phyloP scores from a whole-genome alignment of 2,113 vertebrate genomes.

The Sylvicapra grimmia region DNA sequence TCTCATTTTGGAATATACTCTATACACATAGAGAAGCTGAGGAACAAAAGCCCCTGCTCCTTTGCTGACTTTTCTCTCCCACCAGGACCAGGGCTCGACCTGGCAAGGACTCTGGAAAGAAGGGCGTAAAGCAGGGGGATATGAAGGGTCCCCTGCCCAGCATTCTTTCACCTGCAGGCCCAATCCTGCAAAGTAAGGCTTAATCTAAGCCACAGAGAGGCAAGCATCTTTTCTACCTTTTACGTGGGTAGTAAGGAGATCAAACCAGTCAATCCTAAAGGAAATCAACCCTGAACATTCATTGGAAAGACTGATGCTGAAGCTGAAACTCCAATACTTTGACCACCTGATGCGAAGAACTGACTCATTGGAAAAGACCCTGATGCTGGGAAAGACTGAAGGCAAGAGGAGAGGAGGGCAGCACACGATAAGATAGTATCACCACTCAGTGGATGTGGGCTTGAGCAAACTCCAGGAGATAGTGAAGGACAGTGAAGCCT shows the following conservation, averaged over 20 bases:
- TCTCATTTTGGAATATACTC: background rate
- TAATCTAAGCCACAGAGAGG: background rate
- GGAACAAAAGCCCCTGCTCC: background rate
- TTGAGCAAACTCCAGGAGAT: background rate
- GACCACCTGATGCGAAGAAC: background rate
- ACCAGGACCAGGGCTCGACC: too few species aligned
- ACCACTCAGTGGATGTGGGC: background rate
- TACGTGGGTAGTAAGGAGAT: background rate
- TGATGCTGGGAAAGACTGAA: background rate
- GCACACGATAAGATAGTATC: background rate
- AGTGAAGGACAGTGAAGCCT: background rate
- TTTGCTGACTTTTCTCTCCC: background rate
- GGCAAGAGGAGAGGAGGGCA: background rate
- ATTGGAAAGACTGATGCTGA: background rate
- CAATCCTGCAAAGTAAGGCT: background rate
- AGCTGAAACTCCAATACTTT: background rate
- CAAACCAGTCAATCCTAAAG: background rate
- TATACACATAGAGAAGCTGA: background rate
- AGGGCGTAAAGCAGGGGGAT: fast-evolving
- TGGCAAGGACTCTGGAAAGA: background rate
- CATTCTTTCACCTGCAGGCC: background rate
- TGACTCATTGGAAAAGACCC: background rate
- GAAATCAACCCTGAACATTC: background rate
- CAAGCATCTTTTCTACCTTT: background rate
- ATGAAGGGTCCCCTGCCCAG: background rate